Evolutionary conservation across 2,113 vertebrate species (phyloP), one percentile per base, ranked within the genome.

Genomic region (Gracilinanus agilis): DNA sequence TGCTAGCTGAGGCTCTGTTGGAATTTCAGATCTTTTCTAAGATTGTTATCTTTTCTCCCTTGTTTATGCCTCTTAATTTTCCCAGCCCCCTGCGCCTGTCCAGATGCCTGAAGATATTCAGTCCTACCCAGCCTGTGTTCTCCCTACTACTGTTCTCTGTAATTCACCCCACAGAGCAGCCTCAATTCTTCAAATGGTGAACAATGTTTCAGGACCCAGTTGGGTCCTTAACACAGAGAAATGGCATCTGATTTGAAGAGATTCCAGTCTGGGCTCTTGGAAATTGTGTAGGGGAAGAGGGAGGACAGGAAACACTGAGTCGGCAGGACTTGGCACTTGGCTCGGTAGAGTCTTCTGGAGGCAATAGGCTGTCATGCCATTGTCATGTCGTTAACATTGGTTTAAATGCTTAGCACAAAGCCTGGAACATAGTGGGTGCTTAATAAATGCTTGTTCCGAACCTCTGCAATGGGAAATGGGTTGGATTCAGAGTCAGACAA

Each of bases 91-190:
- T 40, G 89, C 0, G 44, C 11, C 19, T 58, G 40, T 67, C 40
- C n/a, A 91, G 56, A 44, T 88, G 67, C 34, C 27, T 61, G 24
- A 40, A 53, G 54, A 29, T 44, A 89, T 92, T 91, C 21, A 90
- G n/a, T 91, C 23, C 3, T 24, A 44, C 94, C 40, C 89, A n/a
- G 23, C 34, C 10, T 0, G 0, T 2, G 11, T 13, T 40, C 29
- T 61, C 0, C 10, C 8, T 10, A 44, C 34, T 5, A 67, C 1
- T 40, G 75, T 24, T 88, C 27, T 91, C 90, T 67, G 89, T 13
- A 40, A 58, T 29, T 53, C 34, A 55, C 19, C 75, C 90, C 24
- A 11, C 0, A n/a, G 0, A 0, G 53, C 54, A 29, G 44, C 40
- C 27, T 53, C 44, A 25, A 53, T 90, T 44, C 44, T 92, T 94